These are phyloP conservation scores for Heteromurus nitidus DNA, from an alignment of 2,888 invertebrate species.

Conservation along the genomic window DNA sequence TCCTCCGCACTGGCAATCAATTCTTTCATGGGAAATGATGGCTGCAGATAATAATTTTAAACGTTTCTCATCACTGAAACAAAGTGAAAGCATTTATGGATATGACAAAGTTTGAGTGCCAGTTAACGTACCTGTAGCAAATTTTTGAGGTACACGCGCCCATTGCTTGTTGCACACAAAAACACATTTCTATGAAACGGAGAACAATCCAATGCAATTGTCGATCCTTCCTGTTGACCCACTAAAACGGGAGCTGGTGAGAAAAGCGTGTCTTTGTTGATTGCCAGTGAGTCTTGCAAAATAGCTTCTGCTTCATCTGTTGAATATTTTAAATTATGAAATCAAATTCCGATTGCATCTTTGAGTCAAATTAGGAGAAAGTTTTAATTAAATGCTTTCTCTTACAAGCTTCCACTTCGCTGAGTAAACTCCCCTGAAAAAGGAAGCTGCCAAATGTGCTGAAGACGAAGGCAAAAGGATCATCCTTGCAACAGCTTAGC, in stretches of 20 bases:
- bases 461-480: constrained; percentile 69
- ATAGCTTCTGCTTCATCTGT: constrained; percentile 37
- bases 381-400: background rate
- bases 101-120: background rate
- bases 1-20: background rate
- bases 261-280: constrained; percentile 45
- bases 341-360: background rate
- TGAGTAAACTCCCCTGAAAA: constrained; percentile 69
- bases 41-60: constrained; percentile 29
- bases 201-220: constrained; percentile 65
- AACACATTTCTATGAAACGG: constrained; percentile 71
- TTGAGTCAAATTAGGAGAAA: background rate
- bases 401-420: constrained; percentile 68
- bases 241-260: constrained; percentile 63
- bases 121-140: constrained; percentile 48
- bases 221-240: constrained; percentile 54
- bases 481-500: constrained; percentile 68
- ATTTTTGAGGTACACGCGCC: constrained; percentile 66
- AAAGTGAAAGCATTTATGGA: background rate
- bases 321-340: background rate
- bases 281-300: constrained; percentile 7
- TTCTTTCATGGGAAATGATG: constrained; percentile 40
- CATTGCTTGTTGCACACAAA: constrained; percentile 60
- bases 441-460: constrained; percentile 70
- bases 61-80: too few species aligned